phyloP scores from a whole-genome alignment of 2,797 vertebrate genomes.

The Carduelis carduelis region DNA sequence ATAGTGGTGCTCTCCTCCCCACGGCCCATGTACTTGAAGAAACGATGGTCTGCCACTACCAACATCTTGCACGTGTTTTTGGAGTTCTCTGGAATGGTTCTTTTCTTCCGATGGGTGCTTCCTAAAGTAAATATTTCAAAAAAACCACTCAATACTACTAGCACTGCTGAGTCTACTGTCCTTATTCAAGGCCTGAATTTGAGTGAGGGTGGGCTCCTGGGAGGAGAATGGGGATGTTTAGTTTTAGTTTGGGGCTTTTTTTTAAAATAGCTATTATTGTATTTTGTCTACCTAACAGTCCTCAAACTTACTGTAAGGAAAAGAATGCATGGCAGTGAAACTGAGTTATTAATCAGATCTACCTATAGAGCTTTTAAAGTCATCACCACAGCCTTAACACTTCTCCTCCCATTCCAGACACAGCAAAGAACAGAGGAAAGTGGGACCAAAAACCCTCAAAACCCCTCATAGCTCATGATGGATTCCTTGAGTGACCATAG shows the following conservation, averaged over 20 bases:
- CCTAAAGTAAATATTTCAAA: slow-evolving; percentile 65
- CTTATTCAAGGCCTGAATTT: not conserved
- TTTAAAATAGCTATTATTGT: not conserved
- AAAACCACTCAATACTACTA: not conserved
- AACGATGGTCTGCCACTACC: slow-evolving; percentile 96
- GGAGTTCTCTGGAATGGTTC: slow-evolving; percentile 70
- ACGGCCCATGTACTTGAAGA: slow-evolving; percentile 92
- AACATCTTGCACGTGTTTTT: slow-evolving; percentile 93
- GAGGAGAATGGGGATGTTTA: not conserved
- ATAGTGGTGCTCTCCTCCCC: slow-evolving; percentile 94
- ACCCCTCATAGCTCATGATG: not conserved
- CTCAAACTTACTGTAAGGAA: not conserved
- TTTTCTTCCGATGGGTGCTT: slow-evolving; percentile 78
- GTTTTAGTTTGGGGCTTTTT: not conserved
- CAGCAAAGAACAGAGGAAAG: not conserved
- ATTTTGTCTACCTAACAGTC: not conserved
- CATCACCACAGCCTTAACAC: not conserved
- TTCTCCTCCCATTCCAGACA: not conserved
- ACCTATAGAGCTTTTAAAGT: not conserved
- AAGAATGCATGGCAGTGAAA: not conserved
- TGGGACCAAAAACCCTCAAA: not conserved
- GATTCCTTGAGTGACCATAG: not conserved
- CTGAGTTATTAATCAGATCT: not conserved
- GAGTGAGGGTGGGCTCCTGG: not conserved
- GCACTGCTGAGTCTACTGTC: not conserved